Conservation (phyloP, 2,888 invertebrate genomes). For the Tetragonula carbonaria region DNA sequence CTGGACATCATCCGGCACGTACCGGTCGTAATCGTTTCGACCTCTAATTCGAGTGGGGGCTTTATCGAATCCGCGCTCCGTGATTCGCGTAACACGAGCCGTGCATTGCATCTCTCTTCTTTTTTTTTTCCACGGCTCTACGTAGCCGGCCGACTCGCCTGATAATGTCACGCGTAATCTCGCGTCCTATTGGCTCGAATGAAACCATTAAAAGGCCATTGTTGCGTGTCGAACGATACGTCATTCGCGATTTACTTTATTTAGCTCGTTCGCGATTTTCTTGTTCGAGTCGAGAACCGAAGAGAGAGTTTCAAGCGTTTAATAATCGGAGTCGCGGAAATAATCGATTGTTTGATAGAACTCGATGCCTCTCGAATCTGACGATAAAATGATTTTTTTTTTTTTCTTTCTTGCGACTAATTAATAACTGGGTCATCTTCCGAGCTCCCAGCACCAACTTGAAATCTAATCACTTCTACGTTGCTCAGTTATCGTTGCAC, state of each 20-base stretch:
- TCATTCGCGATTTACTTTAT: neutral
- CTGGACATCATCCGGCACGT: neutral
- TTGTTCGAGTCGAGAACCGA: too few species aligned
- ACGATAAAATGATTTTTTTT: too few species aligned
- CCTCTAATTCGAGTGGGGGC: neutral
- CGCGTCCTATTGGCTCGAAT: neutral
- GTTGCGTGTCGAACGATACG: neutral
- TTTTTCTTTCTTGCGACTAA: too few species aligned
- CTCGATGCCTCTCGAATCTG: neutral
- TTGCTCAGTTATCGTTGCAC: too few species aligned
- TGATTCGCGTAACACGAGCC: neutral
- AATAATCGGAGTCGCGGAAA: neutral
- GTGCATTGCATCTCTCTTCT: neutral
- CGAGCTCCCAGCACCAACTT: too few species aligned
- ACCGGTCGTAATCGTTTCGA: neutral
- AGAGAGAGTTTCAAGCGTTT: too few species aligned
- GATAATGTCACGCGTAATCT: neutral
- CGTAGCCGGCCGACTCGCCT: neutral
- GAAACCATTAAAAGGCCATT: neutral
- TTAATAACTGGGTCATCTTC: too few species aligned
- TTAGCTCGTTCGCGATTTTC: too few species aligned
- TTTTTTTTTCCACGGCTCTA: neutral
- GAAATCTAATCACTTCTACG: too few species aligned
- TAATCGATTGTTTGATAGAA: neutral
- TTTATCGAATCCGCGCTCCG: slow-evolving; percentile 13